A percentile compares a stretch with the other conserved stretches of the same genome.
Conservation (phyloP, 2,888 invertebrate species). For the Lasioglossum zephyrum region DNA sequence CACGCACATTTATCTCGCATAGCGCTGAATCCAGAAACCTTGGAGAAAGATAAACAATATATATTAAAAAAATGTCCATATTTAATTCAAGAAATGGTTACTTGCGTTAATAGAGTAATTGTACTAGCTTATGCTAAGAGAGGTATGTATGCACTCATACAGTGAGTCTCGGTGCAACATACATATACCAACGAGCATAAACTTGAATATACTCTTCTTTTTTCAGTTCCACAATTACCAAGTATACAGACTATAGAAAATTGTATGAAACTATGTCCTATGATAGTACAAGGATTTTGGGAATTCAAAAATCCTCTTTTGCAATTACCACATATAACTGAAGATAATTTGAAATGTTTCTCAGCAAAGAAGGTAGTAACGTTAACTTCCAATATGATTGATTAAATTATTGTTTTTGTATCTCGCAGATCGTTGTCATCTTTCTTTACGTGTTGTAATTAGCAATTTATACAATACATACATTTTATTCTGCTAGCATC, state of each 20-base stretch:
- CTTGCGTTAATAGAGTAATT: constrained; percentile 96
- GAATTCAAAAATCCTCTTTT: constrained; percentile 97
- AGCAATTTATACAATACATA: not conserved
- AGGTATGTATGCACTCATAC: constrained; percentile 85
- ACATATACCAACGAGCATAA: not conserved
- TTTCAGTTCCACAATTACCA: constrained; percentile 91
- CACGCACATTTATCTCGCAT: constrained; percentile 97
- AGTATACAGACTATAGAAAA: constrained; percentile 98
- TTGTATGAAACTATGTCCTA: constrained; percentile 98
- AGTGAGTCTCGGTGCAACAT: not conserved
- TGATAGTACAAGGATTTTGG: constrained; percentile 99
- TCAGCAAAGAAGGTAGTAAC: constrained; percentile 90
- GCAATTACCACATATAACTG: constrained; percentile 96
- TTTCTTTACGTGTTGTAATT: not conserved
- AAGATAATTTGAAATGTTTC: constrained; percentile 95
- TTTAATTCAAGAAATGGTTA: constrained; percentile 98
- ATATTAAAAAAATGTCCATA: constrained; percentile 96
- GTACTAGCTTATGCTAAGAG: constrained; percentile 95
- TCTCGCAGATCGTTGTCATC: not conserved
- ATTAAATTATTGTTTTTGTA: constrained; percentile 9
- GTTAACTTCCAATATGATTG: not conserved
- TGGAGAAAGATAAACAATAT: constrained; percentile 94
- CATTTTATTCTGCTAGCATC: constrained; percentile 84
- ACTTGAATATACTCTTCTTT: constrained; percentile 40
- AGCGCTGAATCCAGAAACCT: constrained; percentile 89